phyloP scores from a whole-genome alignment of 2,888 invertebrate genomes.

The Villa cingulata region DNA sequence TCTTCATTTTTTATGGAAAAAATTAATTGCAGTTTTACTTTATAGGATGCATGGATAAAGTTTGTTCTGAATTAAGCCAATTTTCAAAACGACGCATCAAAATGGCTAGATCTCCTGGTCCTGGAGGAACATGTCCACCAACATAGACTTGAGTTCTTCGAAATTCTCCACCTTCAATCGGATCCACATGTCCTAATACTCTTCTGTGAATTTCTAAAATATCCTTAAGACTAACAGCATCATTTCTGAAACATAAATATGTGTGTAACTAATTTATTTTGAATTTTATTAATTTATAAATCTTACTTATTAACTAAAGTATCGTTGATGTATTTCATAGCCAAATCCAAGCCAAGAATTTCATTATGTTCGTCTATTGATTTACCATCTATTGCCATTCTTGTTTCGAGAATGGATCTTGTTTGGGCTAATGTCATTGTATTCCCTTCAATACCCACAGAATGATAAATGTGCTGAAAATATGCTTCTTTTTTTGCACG shows the following conservation, averaged over 20 bases:
- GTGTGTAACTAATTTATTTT: too few species aligned
- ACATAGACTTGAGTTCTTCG: slow-evolving; percentile 86
- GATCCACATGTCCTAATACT: slow-evolving; percentile 90
- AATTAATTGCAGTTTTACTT: slow-evolving; percentile 43
- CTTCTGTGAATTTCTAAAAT: slow-evolving; percentile 84
- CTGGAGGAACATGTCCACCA: slow-evolving; percentile 87
- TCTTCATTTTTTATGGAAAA: too few species aligned
- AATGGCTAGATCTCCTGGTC: slow-evolving; percentile 63
- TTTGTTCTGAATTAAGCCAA: slow-evolving; percentile 86
- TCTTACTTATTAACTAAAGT: slow-evolving; percentile 53
- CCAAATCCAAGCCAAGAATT: slow-evolving; percentile 84
- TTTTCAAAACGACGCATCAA: slow-evolving; percentile 80
- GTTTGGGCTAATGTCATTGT: slow-evolving; percentile 91
- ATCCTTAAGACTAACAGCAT: slow-evolving; percentile 68
- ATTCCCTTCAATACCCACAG: slow-evolving; percentile 94
- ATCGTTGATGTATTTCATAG: slow-evolving; percentile 84
- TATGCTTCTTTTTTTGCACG: slow-evolving; percentile 90
- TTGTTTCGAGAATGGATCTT: slow-evolving; percentile 80
- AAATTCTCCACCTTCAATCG: slow-evolving; percentile 77
- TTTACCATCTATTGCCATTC: slow-evolving; percentile 74
- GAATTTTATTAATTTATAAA: background rate
- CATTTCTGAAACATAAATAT: slow-evolving; percentile 43
- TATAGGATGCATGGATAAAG: slow-evolving; percentile 75
- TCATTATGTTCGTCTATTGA: slow-evolving; percentile 96
- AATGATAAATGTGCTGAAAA: slow-evolving; percentile 91